Evolutionary conservation across 2,888 invertebrate species (phyloP).

Genomic region (Aradus depressus): DNA sequence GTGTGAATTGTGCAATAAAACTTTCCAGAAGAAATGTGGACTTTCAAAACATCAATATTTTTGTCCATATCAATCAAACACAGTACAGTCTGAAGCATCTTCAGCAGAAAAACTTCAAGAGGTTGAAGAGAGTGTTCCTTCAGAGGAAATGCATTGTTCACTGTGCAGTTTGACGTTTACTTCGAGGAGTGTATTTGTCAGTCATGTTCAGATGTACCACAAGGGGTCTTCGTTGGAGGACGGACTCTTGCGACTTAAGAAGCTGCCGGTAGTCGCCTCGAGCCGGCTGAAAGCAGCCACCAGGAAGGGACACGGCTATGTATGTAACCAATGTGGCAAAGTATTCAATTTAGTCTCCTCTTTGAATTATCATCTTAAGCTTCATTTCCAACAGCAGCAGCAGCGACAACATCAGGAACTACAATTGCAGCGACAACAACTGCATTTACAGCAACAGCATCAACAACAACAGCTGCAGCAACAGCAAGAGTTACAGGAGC

Average conservation of each 20-base stretch:
- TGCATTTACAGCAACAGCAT: conserved; percentile 15
- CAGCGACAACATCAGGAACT: conserved; percentile 20
- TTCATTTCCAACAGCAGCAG: conserved; percentile 16
- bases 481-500: conserved; percentile 14
- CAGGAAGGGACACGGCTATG: conserved; percentile 6
- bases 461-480: conserved; percentile 14
- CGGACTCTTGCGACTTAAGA: not conserved
- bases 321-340: conserved; percentile 25
- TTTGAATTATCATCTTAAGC: conserved; percentile 20
- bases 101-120: not conserved
- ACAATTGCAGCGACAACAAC: conserved; percentile 14
- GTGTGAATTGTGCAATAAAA: conserved; percentile 13
- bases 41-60: conserved; percentile 10
- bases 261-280: not conserved
- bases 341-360: conserved; percentile 22
- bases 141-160: conserved; percentile 1
- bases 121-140: not conserved
- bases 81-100: not conserved
- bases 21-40: conserved; percentile 10
- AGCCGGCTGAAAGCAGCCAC: conserved; percentile 1
- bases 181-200: conserved; percentile 6
- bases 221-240: conserved; percentile 7
- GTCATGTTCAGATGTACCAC: conserved; percentile 18
- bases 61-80: conserved; percentile 1
- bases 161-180: conserved; percentile 18